Base-by-base conservation (phyloP, 1,140 invertebrate species). In the Chelonus insularis region DNA sequence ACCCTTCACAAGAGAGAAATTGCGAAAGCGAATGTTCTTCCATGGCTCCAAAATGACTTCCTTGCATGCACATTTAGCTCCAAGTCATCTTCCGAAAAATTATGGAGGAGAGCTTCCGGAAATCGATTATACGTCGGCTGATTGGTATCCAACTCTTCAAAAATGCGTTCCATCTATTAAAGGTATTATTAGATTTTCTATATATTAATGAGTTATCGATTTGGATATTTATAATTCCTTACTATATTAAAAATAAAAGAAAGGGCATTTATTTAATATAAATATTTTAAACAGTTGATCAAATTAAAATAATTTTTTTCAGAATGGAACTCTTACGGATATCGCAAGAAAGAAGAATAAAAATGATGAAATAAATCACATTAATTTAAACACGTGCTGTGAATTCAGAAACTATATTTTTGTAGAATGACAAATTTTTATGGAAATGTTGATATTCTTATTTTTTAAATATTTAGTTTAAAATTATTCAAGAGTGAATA, bases 1-100 rank as follows among this genome's bases (percentile, higher is more conserved):
- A 75, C 93, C 93, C 0, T 92, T 96, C 69, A 87, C 95, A 23
- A 86, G 86, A 57, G 89, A 94, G 64, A 96, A 96, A 76, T 84
- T 95, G 32, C 90, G 87, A 75, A 88, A 84, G 29, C 80, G 91
- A 84, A 86, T 92, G 74, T 87, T 83, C 74, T 91, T 92, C 85
- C 91, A 93, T 75, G 90, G 90, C 5, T 84, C 82, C 14, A 90
- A 93, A 70, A 87, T 93, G 85, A 71, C 81, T 0, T 86, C 85
- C 1, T 80, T 93, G 0, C 90, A 96, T 74, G 84, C 86, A 64
- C 78, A 88, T 67, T 80, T 94, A 45, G 80, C 83, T 1, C 84
- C 87, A 0, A 86, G 84, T 14, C 85, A 88, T 68, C 73, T 93
- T 37, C 91, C 91, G 0, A 82, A 84, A 29, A 88, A 94, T 72